Percentiles rank a stretch among this genome's conserved stretches.
Evolutionary conservation across 2,797 vertebrate species (phyloP).

Genomic region (Fratercula arctica): DNA sequence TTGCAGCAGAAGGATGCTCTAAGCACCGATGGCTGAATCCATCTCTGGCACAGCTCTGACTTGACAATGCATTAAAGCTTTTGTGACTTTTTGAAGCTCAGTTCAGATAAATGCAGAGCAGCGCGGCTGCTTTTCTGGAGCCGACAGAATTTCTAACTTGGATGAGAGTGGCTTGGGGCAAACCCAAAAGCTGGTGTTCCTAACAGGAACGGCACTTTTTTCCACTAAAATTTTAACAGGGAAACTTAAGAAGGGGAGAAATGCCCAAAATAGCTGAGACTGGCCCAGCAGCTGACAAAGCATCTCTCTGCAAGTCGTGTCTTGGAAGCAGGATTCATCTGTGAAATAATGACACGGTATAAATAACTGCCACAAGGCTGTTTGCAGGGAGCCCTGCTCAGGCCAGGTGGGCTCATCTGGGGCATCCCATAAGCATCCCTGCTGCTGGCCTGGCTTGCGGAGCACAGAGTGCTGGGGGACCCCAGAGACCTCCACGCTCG

Average conservation of each 20-base stretch:
- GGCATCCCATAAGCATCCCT: neutral
- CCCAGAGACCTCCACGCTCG: neutral
- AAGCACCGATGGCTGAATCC: neutral
- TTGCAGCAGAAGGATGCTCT: conserved; percentile 14
- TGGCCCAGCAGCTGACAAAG: neutral
- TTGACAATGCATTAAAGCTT: neutral
- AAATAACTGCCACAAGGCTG: neutral
- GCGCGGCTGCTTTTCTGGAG: neutral
- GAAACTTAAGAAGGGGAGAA: neutral
- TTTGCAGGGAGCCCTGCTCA: neutral
- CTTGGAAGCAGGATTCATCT: neutral
- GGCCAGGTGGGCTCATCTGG: neutral
- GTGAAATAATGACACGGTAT: neutral
- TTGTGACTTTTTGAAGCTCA: conserved; percentile 23
- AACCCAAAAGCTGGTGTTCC: neutral
- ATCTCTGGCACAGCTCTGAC: neutral
- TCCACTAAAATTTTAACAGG: neutral
- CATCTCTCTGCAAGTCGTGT: neutral
- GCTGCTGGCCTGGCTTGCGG: neutral
- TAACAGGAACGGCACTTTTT: neutral
- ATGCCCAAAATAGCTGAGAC: neutral
- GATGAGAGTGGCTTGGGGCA: neutral
- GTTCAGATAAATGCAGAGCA: neutral
- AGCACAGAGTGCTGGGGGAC: neutral
- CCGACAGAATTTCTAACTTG: neutral